Evolutionary conservation across 2,797 vertebrate species (phyloP).

Genomic region (Pteropus rufus): DNA sequence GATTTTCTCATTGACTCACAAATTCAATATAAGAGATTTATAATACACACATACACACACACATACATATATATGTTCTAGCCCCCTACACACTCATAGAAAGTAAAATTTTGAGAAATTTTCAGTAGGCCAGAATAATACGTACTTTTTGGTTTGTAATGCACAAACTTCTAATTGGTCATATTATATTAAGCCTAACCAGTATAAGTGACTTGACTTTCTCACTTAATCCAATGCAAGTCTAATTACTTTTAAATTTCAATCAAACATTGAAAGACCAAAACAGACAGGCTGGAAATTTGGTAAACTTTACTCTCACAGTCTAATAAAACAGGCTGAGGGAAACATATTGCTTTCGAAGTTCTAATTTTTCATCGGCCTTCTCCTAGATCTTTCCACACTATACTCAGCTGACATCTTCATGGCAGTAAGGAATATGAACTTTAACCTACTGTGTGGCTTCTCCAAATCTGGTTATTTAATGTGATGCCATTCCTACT

Average conservation of each 20-base stretch:
- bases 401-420: background rate
- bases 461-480: background rate
- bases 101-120: slow-evolving; percentile 3
- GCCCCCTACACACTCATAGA: background rate
- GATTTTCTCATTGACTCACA: background rate
- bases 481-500: background rate
- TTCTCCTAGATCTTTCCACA: background rate
- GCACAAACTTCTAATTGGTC: background rate
- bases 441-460: background rate
- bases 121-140: background rate
- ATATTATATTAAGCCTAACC: background rate
- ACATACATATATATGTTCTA: background rate
- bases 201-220: background rate
- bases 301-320: background rate
- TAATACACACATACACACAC: background rate
- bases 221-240: background rate
- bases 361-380: background rate
- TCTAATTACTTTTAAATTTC: background rate
- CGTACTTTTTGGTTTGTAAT: background rate
- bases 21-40: background rate
- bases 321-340: background rate
- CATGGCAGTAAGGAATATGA: background rate
- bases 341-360: background rate
- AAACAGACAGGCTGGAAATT: background rate
- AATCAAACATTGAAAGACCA: background rate